These are phyloP conservation scores for Armadillidium nasatum DNA, from an alignment of 1,140 invertebrate species.

Conservation along the genomic window DNA sequence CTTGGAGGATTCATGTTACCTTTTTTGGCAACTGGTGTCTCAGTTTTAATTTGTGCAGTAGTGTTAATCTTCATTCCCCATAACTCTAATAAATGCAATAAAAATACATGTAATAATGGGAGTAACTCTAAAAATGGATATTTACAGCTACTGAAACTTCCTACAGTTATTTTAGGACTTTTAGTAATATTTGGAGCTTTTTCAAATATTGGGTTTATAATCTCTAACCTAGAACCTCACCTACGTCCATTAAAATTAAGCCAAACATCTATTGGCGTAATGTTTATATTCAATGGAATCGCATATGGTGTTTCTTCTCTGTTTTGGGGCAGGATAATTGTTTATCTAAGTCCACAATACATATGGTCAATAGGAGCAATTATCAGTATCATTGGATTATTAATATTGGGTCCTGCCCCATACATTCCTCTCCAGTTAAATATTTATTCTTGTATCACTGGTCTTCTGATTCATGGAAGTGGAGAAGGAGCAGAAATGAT, in stretches of 20 bases:
- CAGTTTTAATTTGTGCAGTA: too few relatives aligned
- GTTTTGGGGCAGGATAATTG: conserved; percentile 72
- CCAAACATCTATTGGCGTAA: conserved; percentile 69
- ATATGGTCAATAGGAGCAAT: conserved; percentile 62
- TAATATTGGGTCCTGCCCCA: conserved; percentile 62
- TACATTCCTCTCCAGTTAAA: conserved; percentile 28
- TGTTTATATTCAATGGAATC: conserved; percentile 82
- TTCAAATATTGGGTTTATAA: too few relatives aligned
- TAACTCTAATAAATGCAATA: too few relatives aligned
- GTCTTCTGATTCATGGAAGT: conserved; percentile 69
- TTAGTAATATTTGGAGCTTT: too few relatives aligned
- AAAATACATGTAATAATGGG: too few relatives aligned
- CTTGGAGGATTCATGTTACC: too few relatives aligned
- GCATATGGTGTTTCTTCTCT: conserved; percentile 76
- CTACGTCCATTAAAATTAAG: conserved; percentile 65
- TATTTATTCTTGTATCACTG: conserved; percentile 54
- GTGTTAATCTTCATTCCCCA: too few relatives aligned
- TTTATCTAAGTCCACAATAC: conserved; percentile 60
- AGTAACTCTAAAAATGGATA: too few relatives aligned
- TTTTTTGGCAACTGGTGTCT: too few relatives aligned
- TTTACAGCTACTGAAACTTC: too few relatives aligned
- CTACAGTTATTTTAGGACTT: too few relatives aligned
- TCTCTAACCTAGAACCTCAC: conserved; percentile 64
- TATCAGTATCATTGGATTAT: conserved; percentile 62
- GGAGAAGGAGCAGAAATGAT: conserved; percentile 73